A percentile compares a stretch with the other conserved stretches of the same genome.
phyloP scores from a whole-genome alignment of 2,888 invertebrate genomes.

The Panzeria rudis region DNA sequence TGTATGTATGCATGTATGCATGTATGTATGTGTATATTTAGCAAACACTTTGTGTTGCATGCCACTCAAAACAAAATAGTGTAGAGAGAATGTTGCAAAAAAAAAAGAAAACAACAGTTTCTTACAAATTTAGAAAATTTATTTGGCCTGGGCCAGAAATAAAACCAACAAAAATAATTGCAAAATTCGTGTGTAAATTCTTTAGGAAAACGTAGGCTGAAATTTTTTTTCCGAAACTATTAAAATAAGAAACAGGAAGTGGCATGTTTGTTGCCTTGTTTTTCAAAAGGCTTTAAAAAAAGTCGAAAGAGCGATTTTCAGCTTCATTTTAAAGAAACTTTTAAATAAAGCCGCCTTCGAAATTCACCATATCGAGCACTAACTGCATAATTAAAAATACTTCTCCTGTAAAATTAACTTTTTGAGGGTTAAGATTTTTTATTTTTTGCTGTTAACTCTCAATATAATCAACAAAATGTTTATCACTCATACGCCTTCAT shows the following conservation, averaged over 20 bases:
- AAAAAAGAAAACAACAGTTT: constrained; percentile 44
- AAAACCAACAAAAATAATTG: constrained; percentile 37
- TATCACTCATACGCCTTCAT: no score
- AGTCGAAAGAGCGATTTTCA: no score
- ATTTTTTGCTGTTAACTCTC: no score
- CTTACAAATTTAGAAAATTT: constrained; percentile 81
- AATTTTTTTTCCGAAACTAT: background rate
- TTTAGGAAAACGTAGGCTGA: constrained; percentile 34
- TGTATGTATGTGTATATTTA: background rate
- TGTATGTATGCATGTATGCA: background rate
- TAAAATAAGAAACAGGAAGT: constrained; percentile 49
- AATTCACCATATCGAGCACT: no score
- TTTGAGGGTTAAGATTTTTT: no score
- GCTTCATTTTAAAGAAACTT: no score
- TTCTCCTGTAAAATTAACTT: no score
- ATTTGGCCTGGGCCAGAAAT: constrained; percentile 77
- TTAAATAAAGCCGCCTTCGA: no score
- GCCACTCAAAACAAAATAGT: constrained; percentile 37
- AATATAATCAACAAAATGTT: no score
- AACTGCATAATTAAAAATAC: no score
- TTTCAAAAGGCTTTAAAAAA: background rate
- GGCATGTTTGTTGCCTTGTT: no score
- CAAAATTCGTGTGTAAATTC: constrained; percentile 36
- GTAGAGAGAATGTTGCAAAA: constrained; percentile 17
- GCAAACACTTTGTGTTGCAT: constrained; percentile 6